Evolutionary conservation across 2,113 vertebrate genomes (phyloP).

Genomic region (Microcebus tavaratra): DNA sequence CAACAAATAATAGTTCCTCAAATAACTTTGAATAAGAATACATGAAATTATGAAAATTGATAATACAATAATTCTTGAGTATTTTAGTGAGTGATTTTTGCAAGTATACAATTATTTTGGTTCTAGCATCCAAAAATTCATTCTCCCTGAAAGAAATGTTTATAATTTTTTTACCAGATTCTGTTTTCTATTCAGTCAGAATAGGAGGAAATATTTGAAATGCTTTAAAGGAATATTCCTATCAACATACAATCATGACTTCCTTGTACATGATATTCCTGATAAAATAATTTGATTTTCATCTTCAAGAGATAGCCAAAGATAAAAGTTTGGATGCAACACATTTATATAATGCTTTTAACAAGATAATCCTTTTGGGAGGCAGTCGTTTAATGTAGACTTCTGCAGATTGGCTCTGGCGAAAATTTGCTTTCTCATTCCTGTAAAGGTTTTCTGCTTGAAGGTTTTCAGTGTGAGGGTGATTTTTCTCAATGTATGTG

Average conservation of each 20-base stretch:
- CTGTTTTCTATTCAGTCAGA: constrained; percentile 46
- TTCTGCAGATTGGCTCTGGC: constrained; percentile 68
- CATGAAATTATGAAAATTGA: constrained; percentile 3
- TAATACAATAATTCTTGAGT: neutral
- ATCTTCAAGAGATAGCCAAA: constrained; percentile 37
- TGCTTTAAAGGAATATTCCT: neutral
- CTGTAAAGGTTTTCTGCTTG: constrained; percentile 66
- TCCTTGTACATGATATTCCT: constrained; percentile 40
- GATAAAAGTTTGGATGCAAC: neutral
- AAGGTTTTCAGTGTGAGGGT: constrained; percentile 64
- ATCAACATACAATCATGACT: neutral
- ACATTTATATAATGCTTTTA: constrained; percentile 67
- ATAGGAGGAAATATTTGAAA: neutral
- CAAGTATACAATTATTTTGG: constrained; percentile 9
- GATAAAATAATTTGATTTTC: constrained; percentile 55
- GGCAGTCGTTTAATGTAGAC: constrained; percentile 70
- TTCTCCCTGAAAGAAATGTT: constrained; percentile 21
- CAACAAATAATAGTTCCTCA: neutral
- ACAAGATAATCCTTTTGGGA: constrained; percentile 66
- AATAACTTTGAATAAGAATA: neutral
- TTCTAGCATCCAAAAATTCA: neutral
- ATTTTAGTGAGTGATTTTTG: neutral
- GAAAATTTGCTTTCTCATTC: constrained; percentile 75
- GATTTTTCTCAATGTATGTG: constrained; percentile 63
- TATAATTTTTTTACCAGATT: neutral